Evolutionary conservation across 1,140 invertebrate species (phyloP).

Genomic region (Andricus grossulariae): DNA sequence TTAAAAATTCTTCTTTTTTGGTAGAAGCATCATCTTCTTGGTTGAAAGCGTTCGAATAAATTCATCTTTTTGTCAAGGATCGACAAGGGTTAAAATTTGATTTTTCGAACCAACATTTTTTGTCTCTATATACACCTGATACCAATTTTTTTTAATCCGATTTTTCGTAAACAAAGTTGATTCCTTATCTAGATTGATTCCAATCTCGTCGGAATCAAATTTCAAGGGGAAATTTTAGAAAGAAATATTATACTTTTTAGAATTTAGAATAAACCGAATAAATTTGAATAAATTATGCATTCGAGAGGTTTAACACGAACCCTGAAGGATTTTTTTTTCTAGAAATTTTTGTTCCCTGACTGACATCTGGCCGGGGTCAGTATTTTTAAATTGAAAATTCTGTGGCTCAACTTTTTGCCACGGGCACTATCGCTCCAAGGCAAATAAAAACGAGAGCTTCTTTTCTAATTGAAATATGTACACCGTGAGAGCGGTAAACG

Average conservation of each 20-base stretch:
- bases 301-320: neutral
- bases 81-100: too few relatives aligned
- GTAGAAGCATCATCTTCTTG: too few relatives aligned
- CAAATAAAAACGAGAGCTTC: neutral
- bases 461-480: slow-evolving; percentile 30
- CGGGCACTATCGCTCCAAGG: neutral
- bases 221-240: neutral
- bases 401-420: neutral
- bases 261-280: neutral
- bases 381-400: neutral
- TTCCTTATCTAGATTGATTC: too few relatives aligned
- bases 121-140: too few relatives aligned
- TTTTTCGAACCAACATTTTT: too few relatives aligned
- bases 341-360: neutral
- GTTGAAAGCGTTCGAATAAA: too few relatives aligned
- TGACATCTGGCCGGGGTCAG: slow-evolving; percentile 19
- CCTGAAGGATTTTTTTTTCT: neutral
- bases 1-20: too few relatives aligned
- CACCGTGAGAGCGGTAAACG: slow-evolving; percentile 24
- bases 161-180: too few relatives aligned
- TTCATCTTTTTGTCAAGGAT: too few relatives aligned
- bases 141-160: too few relatives aligned
- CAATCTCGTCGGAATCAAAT: too few relatives aligned
- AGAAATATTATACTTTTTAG: neutral
- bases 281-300: slow-evolving; percentile 10